Conservation (phyloP, 2,888 invertebrate genomes). For the Encarsia formosa region DNA sequence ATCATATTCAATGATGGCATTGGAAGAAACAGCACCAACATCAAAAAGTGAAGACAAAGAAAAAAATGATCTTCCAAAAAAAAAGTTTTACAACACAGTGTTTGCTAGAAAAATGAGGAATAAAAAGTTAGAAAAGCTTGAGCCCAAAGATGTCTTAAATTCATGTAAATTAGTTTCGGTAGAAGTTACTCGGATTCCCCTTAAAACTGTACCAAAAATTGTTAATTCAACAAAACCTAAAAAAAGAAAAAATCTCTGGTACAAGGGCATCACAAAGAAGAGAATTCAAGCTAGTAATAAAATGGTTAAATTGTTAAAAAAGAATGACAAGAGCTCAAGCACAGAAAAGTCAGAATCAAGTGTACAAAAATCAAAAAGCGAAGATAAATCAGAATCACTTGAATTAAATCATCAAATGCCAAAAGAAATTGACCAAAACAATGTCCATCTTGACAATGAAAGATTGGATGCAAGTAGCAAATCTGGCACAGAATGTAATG, state of each 20-base stretch:
- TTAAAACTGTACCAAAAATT: conserved; percentile 14
- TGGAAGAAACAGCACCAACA: no score
- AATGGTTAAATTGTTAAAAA: no score
- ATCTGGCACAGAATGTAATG: neutral
- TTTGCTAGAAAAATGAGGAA: conserved; percentile 26
- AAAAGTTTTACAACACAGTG: conserved; percentile 22
- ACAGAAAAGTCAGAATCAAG: neutral
- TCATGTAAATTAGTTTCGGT: conserved; percentile 15
- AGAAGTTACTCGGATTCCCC: conserved; percentile 7
- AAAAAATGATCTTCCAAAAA: no score
- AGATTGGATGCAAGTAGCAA: no score
- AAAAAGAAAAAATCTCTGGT: no score
- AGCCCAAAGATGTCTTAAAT: conserved; percentile 1
- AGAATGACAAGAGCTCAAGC: neutral
- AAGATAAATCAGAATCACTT: neutral
- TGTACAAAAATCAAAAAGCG: neutral
- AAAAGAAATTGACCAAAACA: no score
- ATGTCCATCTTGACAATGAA: no score
- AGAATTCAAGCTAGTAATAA: conserved; percentile 8
- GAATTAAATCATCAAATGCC: no score
- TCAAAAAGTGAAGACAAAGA: no score
- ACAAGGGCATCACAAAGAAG: conserved; percentile 4
- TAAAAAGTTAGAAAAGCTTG: conserved; percentile 13
- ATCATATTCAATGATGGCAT: no score
- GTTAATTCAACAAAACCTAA: conserved; percentile 5